These are phyloP conservation scores for Aporophyla nigra DNA, from an alignment of 2,888 invertebrate genomes.

Conservation along the genomic window DNA sequence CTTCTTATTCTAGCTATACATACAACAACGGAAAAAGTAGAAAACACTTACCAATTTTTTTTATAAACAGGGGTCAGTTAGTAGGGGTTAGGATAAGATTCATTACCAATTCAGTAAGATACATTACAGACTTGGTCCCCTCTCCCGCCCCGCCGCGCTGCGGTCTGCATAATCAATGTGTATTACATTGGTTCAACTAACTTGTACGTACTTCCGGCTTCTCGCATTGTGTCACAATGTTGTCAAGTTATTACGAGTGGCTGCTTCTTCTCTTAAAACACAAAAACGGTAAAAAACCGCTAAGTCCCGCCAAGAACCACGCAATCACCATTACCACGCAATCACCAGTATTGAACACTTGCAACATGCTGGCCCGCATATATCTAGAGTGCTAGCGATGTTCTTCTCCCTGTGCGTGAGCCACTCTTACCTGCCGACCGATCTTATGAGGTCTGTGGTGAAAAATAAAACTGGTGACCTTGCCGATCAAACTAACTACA, in stretches of 20 bases:
- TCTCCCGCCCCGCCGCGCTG: background rate
- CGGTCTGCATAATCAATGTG: constrained; percentile 30
- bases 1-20: background rate
- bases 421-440: too few relatives aligned
- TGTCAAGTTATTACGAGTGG: constrained; percentile 6
- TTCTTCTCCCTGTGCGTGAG: too few relatives aligned
- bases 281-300: too few relatives aligned
- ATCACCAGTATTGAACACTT: too few relatives aligned
- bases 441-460: too few relatives aligned
- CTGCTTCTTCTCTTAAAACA: too few relatives aligned
- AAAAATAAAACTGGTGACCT: too few relatives aligned
- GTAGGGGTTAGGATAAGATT: constrained; percentile 1
- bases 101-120: constrained; percentile 30
- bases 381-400: too few relatives aligned
- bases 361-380: too few relatives aligned
- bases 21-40: background rate
- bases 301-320: too few relatives aligned
- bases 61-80: background rate
- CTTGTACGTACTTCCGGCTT: constrained; percentile 10
- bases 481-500: too few relatives aligned
- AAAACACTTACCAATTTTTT: background rate
- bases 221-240: constrained; percentile 16
- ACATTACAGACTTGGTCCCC: constrained; percentile 22
- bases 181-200: constrained; percentile 35
- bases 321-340: too few relatives aligned